phyloP scores from a whole-genome alignment of 2,113 vertebrate species.

The Synchiropus splendidus region DNA sequence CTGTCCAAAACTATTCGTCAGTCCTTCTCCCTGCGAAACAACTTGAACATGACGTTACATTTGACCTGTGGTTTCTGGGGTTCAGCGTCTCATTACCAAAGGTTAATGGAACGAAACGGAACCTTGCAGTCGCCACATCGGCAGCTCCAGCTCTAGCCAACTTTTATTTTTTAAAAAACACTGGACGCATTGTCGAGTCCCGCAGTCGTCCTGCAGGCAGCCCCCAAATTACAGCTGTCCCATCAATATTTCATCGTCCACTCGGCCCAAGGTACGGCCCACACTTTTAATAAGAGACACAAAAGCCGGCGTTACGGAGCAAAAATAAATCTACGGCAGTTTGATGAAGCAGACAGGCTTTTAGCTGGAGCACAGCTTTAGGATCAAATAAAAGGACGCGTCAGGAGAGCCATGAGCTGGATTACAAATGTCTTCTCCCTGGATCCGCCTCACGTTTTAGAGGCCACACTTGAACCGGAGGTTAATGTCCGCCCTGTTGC shows the following conservation, averaged over 20 bases:
- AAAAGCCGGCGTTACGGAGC: too few species aligned
- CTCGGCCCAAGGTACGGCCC: slow-evolving; percentile 43
- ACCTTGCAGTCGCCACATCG: slow-evolving; percentile 29
- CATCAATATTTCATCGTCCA: slow-evolving; percentile 54
- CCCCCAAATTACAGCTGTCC: slow-evolving; percentile 17
- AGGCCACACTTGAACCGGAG: slow-evolving; percentile 48
- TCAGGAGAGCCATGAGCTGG: too few species aligned
- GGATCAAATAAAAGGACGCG: neutral
- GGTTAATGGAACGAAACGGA: slow-evolving; percentile 44
- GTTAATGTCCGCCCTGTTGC: slow-evolving; percentile 56
- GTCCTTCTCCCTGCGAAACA: slow-evolving; percentile 13
- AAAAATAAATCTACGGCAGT: too few species aligned
- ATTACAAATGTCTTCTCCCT: slow-evolving; percentile 11
- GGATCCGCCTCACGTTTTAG: slow-evolving; percentile 35
- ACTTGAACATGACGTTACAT: slow-evolving; percentile 18
- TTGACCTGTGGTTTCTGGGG: slow-evolving; percentile 18
- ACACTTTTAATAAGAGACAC: slow-evolving; percentile 48
- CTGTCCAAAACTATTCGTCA: too few species aligned
- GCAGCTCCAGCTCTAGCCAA: slow-evolving; percentile 21
- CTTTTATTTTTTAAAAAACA: slow-evolving; percentile 12
- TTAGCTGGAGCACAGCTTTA: slow-evolving; percentile 10
- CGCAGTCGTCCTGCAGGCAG: too few species aligned
- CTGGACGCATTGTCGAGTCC: slow-evolving; percentile 1
- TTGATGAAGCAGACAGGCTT: slow-evolving; percentile 24
- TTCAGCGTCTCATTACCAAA: slow-evolving; percentile 37